Evolutionary conservation across 2,113 vertebrate genomes (phyloP).

Genomic region (Gavia stellata): DNA sequence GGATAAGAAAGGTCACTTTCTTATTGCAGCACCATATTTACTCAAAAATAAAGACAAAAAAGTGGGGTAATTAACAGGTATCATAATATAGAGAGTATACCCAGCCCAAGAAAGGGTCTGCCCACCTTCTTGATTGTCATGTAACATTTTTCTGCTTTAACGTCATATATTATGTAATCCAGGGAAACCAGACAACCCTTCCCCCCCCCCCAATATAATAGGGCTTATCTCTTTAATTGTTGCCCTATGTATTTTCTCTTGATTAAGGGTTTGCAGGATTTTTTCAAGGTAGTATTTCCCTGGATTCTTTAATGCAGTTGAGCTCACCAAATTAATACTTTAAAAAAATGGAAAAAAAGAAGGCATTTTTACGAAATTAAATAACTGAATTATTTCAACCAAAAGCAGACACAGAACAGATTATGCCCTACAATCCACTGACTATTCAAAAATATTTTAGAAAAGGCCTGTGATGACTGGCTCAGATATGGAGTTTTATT

Average conservation of each 20-base stretch:
- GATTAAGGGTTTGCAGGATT: background rate
- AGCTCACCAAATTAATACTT: background rate
- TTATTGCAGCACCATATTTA: background rate
- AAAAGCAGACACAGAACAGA: background rate
- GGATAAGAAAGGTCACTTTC: background rate
- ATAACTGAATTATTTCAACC: background rate
- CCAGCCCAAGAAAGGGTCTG: accelerated
- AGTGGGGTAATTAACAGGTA: background rate
- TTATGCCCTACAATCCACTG: background rate
- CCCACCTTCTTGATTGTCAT: background rate
- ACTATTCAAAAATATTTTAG: background rate
- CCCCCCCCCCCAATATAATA: background rate
- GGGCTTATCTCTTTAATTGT: background rate
- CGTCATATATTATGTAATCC: background rate
- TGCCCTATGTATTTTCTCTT: background rate
- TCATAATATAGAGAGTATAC: background rate
- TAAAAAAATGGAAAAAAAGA: background rate
- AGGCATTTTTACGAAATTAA: background rate
- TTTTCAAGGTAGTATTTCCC: background rate
- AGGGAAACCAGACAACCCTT: background rate
- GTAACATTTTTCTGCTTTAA: background rate
- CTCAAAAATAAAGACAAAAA: background rate
- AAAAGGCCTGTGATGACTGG: background rate
- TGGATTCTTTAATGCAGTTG: background rate
- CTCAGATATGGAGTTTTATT: background rate